Evolutionary conservation across 2,113 vertebrate genomes (phyloP).

Genomic region (Columbina picui): DNA sequence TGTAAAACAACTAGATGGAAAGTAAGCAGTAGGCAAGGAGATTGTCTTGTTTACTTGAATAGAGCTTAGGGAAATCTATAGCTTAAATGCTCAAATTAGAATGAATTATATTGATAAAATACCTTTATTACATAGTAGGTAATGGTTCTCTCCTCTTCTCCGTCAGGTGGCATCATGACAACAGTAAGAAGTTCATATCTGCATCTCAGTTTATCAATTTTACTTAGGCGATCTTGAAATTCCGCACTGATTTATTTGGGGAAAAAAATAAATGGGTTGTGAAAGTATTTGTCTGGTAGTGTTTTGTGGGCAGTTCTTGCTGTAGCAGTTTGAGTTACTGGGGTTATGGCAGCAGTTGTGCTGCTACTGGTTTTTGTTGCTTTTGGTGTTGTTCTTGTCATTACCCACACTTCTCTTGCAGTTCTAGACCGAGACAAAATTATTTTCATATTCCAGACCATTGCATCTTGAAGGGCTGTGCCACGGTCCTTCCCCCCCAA

Average conservation of each 20-base stretch:
- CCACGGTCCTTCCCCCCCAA: background rate
- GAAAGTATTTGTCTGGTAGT: background rate
- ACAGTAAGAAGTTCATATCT: constrained; percentile 86
- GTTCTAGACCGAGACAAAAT: background rate
- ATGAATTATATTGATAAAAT: background rate
- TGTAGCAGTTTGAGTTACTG: background rate
- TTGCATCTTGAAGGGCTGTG: background rate
- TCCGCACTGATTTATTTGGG: constrained; percentile 77
- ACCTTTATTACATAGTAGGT: constrained; percentile 92
- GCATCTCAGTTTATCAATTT: constrained; percentile 87
- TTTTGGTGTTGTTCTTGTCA: background rate
- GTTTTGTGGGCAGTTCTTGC: background rate
- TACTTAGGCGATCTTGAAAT: constrained; percentile 85
- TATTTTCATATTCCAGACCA: background rate
- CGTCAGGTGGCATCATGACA: constrained; percentile 83
- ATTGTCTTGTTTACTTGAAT: background rate
- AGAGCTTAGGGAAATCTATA: background rate
- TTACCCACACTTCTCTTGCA: background rate
- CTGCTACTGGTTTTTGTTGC: background rate
- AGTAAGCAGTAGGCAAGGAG: background rate
- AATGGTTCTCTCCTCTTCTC: constrained; percentile 86
- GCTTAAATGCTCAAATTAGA: background rate
- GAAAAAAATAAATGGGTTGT: constrained; percentile 3
- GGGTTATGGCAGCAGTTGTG: background rate
- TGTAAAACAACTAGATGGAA: background rate